Evolutionary conservation across 2,888 invertebrate species (phyloP), one percentile per base, ranked within the genome.

Genomic region (Philopedon plagiatum): DNA sequence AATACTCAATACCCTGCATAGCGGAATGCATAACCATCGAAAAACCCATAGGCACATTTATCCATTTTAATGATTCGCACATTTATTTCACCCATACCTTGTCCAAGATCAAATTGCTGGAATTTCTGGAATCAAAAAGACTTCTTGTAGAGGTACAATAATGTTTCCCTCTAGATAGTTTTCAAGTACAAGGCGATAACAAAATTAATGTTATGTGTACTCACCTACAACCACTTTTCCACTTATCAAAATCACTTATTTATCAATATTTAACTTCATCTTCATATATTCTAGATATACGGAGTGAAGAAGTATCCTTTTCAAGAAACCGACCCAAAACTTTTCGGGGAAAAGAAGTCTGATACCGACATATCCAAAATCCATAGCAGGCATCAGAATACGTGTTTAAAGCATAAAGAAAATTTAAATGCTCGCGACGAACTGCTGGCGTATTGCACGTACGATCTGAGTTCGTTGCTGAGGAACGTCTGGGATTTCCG

Each of bases 401-500:
- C 5, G 1, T 46, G 34, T 11, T 13, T 23, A n/a, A 51, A 39
- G 29, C 9, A 51, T 0, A 49, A 62, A 18, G 63, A 61, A 57
- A 60, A 41, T 1, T 15, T 32, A 9, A 46, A 64, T 21, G 32
- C 15, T 4, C 41, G 19, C 1, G 37, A 73, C 0, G 67, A 75
- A 1, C 37, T 77, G 7, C 54, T 80, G 26, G 79, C 78, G 15
- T 74, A 80, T 11, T 75, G 76, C 23, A 71, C 71, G 5, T 80
- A 70, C 51, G 78, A 80, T 68, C 58, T 80, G 5, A 80, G 79
- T 68, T 79, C 79, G 1, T 69, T 80, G 21, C 44, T 79, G 13
- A 74, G 74, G 21, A 78, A 80, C 41, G 60, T 79, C 18, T 80
- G 80, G 80, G 75, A 75, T 26, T 80, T 77, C 92, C 92, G 69